Evolutionary conservation across 2,113 vertebrate genomes (phyloP).

Genomic region (Pangasianodon hypophthalmus): DNA sequence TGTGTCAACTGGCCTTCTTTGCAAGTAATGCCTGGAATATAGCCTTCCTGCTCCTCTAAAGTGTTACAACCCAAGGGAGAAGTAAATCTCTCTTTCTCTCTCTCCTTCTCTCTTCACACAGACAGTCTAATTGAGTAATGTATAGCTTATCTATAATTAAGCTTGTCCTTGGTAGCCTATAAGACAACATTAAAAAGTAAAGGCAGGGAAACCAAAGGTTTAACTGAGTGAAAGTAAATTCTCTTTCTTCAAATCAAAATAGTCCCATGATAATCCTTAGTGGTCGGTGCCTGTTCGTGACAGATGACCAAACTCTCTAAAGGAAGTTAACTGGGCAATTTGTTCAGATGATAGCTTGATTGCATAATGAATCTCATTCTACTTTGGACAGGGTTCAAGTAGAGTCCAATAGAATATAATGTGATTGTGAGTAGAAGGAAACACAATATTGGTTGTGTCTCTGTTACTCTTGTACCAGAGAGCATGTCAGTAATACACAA

Average conservation of each 20-base stretch:
- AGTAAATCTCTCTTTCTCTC: neutral
- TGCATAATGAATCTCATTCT: no score
- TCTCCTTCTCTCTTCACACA: neutral
- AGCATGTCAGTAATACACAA: neutral
- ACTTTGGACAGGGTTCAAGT: no score
- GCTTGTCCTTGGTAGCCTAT: neutral
- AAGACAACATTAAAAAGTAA: neutral
- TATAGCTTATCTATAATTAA: neutral
- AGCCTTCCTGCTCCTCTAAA: neutral
- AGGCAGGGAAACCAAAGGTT: neutral
- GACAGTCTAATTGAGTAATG: neutral
- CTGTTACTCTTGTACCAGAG: neutral
- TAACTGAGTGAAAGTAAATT: neutral
- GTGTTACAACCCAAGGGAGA: neutral
- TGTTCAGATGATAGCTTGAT: no score
- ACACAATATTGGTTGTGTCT: neutral
- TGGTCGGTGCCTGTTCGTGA: no score
- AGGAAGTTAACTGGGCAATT: no score
- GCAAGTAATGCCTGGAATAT: neutral
- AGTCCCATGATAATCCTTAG: no score
- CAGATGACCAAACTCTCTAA: no score
- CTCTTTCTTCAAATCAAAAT: no score
- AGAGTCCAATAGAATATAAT: no score
- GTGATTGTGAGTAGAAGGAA: neutral
- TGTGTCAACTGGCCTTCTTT: neutral